Conservation (phyloP, 2,797 vertebrate genomes). For the Chaenodraco wilsoni region DNA sequence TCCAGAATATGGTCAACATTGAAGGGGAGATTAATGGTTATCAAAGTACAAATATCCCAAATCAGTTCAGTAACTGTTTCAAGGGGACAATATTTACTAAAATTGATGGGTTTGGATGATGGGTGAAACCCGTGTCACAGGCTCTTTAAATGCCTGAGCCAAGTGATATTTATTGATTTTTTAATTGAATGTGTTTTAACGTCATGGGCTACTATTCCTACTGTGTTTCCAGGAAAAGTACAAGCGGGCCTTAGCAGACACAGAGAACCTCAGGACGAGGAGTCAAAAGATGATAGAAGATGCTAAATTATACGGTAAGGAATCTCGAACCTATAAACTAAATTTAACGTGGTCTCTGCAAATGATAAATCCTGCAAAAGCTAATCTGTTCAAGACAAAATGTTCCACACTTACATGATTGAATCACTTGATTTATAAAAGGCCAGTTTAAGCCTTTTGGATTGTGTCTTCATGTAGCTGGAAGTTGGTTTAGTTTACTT, state of each 20-base stretch:
- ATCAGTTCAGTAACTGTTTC: too few relatives aligned
- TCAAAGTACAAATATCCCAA: too few relatives aligned
- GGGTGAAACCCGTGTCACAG: too few relatives aligned
- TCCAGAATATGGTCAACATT: too few relatives aligned
- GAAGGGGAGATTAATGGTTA: too few relatives aligned
- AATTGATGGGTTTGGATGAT: too few relatives aligned
- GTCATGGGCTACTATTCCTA: background rate
- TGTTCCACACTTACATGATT: too few relatives aligned
- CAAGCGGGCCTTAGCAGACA: constrained; percentile 93
- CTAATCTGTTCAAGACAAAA: too few relatives aligned
- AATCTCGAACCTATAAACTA: background rate
- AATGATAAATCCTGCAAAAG: background rate
- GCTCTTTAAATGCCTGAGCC: background rate
- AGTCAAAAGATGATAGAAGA: constrained; percentile 94
- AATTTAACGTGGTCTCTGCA: too few relatives aligned
- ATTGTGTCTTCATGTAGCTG: background rate
- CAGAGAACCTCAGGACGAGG: constrained; percentile 94
- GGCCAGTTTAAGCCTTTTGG: background rate
- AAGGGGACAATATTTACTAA: too few relatives aligned
- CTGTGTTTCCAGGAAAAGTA: constrained; percentile 90
- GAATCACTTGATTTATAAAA: too few relatives aligned
- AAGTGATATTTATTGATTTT: background rate
- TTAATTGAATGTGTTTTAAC: background rate
- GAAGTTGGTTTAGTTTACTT: background rate
- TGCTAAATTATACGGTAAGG: constrained; percentile 92